Base-by-base conservation (phyloP, 2,888 invertebrate genomes). In the Biston stratarius region DNA sequence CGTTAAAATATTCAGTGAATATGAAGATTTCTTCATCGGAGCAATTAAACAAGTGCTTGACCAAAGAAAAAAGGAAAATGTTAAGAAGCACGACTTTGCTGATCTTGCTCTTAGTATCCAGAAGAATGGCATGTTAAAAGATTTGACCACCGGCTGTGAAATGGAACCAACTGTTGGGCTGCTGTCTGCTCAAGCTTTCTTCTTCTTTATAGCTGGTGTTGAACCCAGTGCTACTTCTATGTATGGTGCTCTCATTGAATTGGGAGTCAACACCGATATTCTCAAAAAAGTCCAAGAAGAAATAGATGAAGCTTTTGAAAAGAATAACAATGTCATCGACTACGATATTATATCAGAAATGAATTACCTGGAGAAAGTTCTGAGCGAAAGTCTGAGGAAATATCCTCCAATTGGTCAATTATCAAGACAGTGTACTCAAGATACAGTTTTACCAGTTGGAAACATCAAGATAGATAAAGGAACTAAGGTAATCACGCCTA, bases 401-500 rank as follows among this genome's bases (percentile, higher is more conserved):
- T 66, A 86, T 71, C 88, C 91, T 12, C 85, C 89, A 0, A 83
- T 90, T 33, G 87, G 82, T 1, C 80, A 77, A 11, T 44, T 86
- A 6, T 70, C 75, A 0, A 79, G 90, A 67, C 61, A 79, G 61
- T 89, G 88, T 63, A 69, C 79, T 3, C 69, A 78, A 6, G 82
- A 87, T 7, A 80, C 86, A 0, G 78, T 84, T 1, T 67, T 91
- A 6, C 89, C 90, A 1, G 82, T 80, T 5, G 89, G 90, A 3
- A 85, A 89, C 70, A 81, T 91, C 9, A 80, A 71, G 69, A 71
- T 92, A 9, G 81, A 83, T 0, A 85, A 85, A 44, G 90, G 87
- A 0, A 83, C 86, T 0, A 80, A 76, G 11, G 76, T 93, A n/a
- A 75, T 80, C 11, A 77, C 82, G 1, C 86, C 93, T 0, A 71